Conservation (phyloP, 2,113 vertebrate species). For the Myanophis thanlyinensis region DNA sequence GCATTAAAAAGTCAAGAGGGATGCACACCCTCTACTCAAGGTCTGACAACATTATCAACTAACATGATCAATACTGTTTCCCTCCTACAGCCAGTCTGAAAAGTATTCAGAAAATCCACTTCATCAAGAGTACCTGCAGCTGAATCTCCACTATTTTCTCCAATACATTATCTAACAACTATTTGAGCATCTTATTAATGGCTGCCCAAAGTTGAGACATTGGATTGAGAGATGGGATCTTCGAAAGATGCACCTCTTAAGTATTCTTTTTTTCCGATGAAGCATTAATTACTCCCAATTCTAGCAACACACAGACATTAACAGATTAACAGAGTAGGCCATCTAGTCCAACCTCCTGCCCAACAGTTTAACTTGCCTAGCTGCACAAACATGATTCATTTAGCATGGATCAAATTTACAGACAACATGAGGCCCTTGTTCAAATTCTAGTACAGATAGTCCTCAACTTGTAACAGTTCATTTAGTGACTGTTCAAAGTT, state of each 20-base stretch:
- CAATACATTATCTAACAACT: background rate
- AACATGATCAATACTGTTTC: background rate
- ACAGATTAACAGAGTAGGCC: no score
- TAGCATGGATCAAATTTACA: background rate
- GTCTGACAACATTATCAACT: background rate
- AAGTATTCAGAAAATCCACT: background rate
- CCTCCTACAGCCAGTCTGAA: background rate
- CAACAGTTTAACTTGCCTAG: background rate
- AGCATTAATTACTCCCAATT: background rate
- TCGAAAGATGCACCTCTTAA: background rate
- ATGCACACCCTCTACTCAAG: background rate
- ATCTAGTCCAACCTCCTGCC: no score
- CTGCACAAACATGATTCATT: background rate
- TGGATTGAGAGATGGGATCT: background rate
- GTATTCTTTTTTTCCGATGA: background rate
- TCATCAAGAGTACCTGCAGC: background rate
- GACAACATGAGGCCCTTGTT: background rate
- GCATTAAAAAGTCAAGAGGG: background rate
- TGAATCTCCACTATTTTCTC: background rate
- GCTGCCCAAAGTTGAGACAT: background rate
- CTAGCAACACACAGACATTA: background rate
- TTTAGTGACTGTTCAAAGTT: no score
- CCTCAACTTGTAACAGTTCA: no score
- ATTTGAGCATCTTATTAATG: background rate
- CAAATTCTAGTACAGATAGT: background rate